These are phyloP conservation scores for Camponotus fellah DNA, from an alignment of 2,888 invertebrate genomes.

Conservation along the genomic window DNA sequence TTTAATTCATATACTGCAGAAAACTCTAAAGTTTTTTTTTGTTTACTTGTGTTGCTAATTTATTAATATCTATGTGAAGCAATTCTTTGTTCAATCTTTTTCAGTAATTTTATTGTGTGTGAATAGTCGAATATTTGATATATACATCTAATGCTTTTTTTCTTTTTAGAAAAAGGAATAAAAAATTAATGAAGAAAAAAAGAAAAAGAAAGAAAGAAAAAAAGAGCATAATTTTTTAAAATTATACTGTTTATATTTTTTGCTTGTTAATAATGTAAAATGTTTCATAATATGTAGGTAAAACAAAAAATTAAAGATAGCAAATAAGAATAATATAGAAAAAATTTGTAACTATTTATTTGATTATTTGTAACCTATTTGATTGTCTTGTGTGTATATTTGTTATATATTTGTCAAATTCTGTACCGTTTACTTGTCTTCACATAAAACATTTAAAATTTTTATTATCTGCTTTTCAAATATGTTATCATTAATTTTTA, in stretches of 20 bases:
- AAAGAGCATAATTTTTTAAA: background rate
- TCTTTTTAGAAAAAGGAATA: too few relatives aligned
- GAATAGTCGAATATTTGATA: background rate
- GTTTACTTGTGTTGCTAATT: background rate
- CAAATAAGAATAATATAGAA: background rate
- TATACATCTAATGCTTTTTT: background rate
- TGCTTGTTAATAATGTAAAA: background rate
- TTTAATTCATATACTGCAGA: background rate
- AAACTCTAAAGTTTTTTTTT: background rate
- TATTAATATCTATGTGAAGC: constrained; percentile 8
- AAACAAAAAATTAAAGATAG: background rate
- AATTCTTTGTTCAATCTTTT: too few relatives aligned
- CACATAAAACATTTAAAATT: background rate
- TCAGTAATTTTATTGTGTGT: background rate
- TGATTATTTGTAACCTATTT: too few relatives aligned
- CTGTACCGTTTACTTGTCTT: background rate
- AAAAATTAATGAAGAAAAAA: too few relatives aligned
- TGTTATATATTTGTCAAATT: background rate
- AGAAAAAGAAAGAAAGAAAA: background rate
- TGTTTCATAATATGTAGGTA: background rate
- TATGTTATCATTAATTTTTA: background rate
- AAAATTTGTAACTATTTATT: background rate
- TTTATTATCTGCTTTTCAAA: background rate
- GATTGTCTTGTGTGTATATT: background rate
- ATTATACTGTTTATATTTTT: background rate